A percentile compares a stretch with the other conserved stretches of the same genome.
phyloP scores from a whole-genome alignment of 2,113 vertebrate species.

The Pachypanchax playfairii region DNA sequence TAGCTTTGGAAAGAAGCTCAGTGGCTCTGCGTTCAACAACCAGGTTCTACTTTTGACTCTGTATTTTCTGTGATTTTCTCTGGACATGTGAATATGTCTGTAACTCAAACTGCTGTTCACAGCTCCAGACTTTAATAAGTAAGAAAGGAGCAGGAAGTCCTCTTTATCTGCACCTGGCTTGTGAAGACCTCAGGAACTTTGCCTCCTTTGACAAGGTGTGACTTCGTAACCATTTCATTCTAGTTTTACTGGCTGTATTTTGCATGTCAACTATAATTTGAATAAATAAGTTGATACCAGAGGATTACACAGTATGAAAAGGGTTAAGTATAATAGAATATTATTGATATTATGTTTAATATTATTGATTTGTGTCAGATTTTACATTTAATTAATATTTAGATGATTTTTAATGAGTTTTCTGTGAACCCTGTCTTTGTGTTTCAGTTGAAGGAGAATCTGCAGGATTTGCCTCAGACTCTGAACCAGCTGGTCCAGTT shows the following conservation, averaged over 20 bases:
- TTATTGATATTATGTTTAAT: too few relatives aligned
- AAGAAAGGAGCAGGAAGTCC: slow-evolving; percentile 86
- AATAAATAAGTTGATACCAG: not conserved
- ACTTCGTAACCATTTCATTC: not conserved
- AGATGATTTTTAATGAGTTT: too few relatives aligned
- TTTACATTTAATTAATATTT: too few relatives aligned
- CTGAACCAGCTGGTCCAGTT: slow-evolving; percentile 79
- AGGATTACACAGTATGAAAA: too few relatives aligned
- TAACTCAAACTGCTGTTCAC: slow-evolving; percentile 4
- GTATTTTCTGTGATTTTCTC: not conserved
- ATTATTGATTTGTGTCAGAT: too few relatives aligned
- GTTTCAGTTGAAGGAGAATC: slow-evolving; percentile 74
- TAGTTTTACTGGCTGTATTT: not conserved
- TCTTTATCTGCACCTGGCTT: slow-evolving; percentile 85
- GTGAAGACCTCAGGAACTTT: slow-evolving; percentile 86
- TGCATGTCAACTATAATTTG: not conserved
- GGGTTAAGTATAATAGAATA: too few relatives aligned
- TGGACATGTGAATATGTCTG: not conserved
- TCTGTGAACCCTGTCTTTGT: not conserved
- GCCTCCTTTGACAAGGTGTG: slow-evolving; percentile 85
- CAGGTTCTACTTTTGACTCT: slow-evolving; percentile 76
- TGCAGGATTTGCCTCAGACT: slow-evolving; percentile 80
- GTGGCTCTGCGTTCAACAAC: slow-evolving; percentile 89
- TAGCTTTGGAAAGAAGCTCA: slow-evolving; percentile 86
- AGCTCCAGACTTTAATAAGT: slow-evolving; percentile 85